Base-by-base conservation (phyloP, 2,888 invertebrate genomes). In the Sphecodes monilicornis region DNA sequence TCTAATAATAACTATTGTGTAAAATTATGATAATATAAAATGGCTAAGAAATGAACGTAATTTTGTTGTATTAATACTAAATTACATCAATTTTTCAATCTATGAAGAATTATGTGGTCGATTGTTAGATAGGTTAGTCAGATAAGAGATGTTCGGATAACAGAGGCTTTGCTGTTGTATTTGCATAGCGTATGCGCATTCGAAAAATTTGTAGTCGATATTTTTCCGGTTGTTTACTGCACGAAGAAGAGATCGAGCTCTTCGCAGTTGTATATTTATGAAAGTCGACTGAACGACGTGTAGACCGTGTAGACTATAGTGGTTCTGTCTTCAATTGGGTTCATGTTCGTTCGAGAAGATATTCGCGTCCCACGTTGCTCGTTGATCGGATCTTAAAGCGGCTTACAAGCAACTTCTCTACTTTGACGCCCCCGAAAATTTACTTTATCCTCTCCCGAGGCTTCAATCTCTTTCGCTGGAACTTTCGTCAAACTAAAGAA, bases 201-300 rank as follows among this genome's bases (percentile, higher is more conserved):
- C 0, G 18, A 60, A 60, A 32, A 60, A 32, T 60, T 57, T 39
- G 5, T 36, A 18, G 29, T 41, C 41, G 41, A 60, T 29, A 29
- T 74, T 54, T 74, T 60, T 29, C 36, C 29, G 22, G 3, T 46
- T n/a, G 46, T 82, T 74, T 41, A 16, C 69, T 50, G 32, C 39
- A 18, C 39, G 29, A 70, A 69, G 69, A 32, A 41, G 80, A 70
- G 73, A 46, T 39, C 50, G 32, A n/a, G n/a, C 43, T 50, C 66
- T 46, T 71, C 50, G 29, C 54, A n/a, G 36, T 70, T 82, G 82
- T 82, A 74, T 82, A 74, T 79, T 82, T 80, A 82, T 46, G 74
- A 79, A 74, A 69, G 72, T 69, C 79, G 54, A 18, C 22, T 26
- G 66, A 81, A 54, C 57, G 78, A 69, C 46, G 73, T 32, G 18